These are phyloP conservation scores for Odontophorus gujanensis DNA, from an alignment of 2,113 vertebrate genomes.

Conservation along the genomic window DNA sequence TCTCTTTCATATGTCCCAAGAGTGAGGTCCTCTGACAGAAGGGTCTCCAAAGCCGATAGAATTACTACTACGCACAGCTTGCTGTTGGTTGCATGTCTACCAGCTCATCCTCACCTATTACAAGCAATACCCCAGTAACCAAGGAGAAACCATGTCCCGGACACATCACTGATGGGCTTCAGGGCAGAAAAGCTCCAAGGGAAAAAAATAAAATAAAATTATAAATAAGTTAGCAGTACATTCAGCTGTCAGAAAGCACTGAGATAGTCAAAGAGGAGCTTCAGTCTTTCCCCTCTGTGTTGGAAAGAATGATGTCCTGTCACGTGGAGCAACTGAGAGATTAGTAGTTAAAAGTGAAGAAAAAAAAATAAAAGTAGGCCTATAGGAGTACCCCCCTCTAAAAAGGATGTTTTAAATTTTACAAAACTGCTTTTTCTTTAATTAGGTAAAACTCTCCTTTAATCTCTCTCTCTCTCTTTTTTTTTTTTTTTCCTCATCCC, in stretches of 20 bases:
- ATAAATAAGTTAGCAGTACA: background rate
- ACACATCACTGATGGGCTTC: background rate
- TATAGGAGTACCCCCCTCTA: background rate
- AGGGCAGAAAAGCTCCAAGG: background rate
- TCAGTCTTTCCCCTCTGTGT: background rate
- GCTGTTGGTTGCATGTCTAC: background rate
- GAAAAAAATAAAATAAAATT: background rate
- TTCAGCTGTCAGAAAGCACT: background rate
- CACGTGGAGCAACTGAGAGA: background rate
- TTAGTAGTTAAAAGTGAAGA: background rate
- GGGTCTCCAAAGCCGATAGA: background rate
- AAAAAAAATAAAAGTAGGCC: background rate
- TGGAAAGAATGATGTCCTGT: conserved; percentile 1
- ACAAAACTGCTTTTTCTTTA: background rate
- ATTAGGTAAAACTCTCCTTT: background rate
- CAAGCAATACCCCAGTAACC: background rate
- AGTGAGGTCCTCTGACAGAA: background rate
- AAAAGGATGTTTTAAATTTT: background rate
- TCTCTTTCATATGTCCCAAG: background rate
- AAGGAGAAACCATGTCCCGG: background rate
- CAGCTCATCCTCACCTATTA: background rate
- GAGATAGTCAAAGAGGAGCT: background rate
- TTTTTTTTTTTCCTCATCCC: background rate
- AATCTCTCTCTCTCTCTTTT: too few species aligned
- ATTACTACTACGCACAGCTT: background rate